These are phyloP conservation scores for Geotrypetes seraphini DNA, from an alignment of 2,797 vertebrate genomes.

Conservation along the genomic window DNA sequence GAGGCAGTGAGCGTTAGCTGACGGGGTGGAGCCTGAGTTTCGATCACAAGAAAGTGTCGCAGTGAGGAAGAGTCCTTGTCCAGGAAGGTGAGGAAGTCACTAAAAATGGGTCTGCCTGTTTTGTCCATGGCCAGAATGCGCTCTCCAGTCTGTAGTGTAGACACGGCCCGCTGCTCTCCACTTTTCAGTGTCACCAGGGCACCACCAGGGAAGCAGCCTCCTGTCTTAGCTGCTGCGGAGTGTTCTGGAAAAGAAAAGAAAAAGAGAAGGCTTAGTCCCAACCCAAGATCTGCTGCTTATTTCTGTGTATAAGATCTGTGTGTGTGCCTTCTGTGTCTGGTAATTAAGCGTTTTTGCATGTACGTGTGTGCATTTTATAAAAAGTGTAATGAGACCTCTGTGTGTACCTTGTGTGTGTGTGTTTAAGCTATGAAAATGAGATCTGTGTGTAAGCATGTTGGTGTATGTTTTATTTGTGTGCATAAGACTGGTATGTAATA, in stretches of 20 bases:
- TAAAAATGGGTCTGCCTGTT: constrained; percentile 65
- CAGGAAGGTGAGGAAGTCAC: constrained; percentile 80
- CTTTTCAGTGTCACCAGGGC: constrained; percentile 66
- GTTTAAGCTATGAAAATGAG: no score
- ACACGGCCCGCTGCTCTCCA: constrained; percentile 60
- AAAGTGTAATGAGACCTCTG: no score
- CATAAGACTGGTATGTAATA: no score
- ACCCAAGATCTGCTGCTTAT: no score
- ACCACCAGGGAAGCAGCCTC: constrained; percentile 82
- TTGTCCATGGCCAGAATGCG: constrained; percentile 75
- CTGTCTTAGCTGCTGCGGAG: constrained; percentile 93
- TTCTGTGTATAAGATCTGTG: no score
- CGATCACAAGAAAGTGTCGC: constrained; percentile 69
- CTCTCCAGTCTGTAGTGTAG: constrained; percentile 71
- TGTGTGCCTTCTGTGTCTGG: no score
- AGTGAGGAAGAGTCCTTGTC: constrained; percentile 60
- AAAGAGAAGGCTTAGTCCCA: not conserved
- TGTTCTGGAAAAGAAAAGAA: constrained; percentile 67
- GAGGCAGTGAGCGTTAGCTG: constrained; percentile 75
- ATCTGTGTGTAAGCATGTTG: no score
- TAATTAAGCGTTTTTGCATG: no score
- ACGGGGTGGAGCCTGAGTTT: constrained; percentile 53
- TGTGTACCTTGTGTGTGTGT: no score
- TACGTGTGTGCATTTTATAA: no score
- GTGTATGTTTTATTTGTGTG: no score